These are phyloP conservation scores for Zapornia atra DNA, from an alignment of 2,113 vertebrate genomes.

Conservation along the genomic window DNA sequence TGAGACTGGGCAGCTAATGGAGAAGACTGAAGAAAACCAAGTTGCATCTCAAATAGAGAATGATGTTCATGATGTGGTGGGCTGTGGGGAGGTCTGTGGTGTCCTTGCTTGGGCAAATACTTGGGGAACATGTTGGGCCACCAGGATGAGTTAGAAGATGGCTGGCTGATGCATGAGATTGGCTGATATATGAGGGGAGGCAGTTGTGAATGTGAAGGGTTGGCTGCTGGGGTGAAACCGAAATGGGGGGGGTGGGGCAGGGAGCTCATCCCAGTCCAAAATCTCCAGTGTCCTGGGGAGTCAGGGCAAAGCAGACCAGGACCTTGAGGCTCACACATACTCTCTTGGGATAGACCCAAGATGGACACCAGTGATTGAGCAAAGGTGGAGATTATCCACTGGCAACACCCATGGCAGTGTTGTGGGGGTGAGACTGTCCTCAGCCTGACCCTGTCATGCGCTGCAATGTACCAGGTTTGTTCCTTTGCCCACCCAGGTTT, in stretches of 20 bases:
- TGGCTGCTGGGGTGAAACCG: background rate
- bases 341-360: background rate
- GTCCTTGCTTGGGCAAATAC: background rate
- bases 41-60: background rate
- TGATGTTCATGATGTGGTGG: background rate
- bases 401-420: background rate
- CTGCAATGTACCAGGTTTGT: background rate
- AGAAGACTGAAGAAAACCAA: background rate
- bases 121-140: background rate
- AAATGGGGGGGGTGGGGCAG: background rate
- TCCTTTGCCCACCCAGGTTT: background rate
- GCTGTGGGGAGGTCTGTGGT: background rate
- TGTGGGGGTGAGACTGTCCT: fast-evolving
- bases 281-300: background rate
- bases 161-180: background rate
- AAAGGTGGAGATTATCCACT: background rate
- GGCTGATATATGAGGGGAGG: background rate
- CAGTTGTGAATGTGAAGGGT: background rate
- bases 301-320: background rate
- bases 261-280: background rate
- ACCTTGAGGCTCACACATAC: background rate
- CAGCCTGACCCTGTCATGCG: background rate
- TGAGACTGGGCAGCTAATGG: background rate
- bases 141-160: background rate
- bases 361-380: background rate